These are phyloP conservation scores for Mystacornis crossleyi DNA, from an alignment of 2,113 vertebrate genomes.

Conservation along the genomic window DNA sequence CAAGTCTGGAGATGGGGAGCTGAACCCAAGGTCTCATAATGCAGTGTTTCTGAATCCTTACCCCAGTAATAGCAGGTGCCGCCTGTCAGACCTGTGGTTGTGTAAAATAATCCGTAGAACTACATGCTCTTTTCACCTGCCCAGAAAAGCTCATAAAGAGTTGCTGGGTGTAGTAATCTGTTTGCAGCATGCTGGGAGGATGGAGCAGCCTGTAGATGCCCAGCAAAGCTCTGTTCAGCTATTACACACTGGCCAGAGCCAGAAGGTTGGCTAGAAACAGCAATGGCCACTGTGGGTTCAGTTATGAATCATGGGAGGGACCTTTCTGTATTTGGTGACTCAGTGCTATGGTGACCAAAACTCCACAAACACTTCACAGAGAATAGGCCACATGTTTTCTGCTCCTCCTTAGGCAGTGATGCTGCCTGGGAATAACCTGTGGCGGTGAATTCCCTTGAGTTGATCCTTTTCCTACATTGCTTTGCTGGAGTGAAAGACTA, in stretches of 20 bases:
- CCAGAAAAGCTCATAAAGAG: background rate
- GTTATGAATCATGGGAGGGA: background rate
- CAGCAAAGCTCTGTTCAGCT: background rate
- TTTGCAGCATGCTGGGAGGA: background rate
- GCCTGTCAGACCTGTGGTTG: background rate
- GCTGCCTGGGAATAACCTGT: background rate
- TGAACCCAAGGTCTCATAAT: background rate
- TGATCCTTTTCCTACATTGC: background rate
- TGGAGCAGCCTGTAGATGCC: background rate
- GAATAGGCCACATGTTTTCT: background rate
- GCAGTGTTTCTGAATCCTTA: background rate
- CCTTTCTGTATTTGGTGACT: constrained; percentile 5
- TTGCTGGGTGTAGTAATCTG: background rate
- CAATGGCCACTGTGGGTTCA: background rate
- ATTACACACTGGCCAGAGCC: fast-evolving
- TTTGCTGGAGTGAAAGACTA: background rate
- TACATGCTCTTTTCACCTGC: background rate
- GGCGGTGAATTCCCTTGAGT: background rate
- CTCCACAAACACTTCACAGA: constrained; percentile 15
- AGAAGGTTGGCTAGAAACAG: background rate
- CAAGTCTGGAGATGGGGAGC: background rate
- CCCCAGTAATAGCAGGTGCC: background rate
- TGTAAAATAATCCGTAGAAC: background rate
- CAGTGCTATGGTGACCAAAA: background rate
- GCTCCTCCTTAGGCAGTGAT: background rate